Evolutionary conservation across 64 coral and sea anemone species (phyloP), one percentile per base, ranked within the genome.

Genomic region (Trachythela sp.): DNA sequence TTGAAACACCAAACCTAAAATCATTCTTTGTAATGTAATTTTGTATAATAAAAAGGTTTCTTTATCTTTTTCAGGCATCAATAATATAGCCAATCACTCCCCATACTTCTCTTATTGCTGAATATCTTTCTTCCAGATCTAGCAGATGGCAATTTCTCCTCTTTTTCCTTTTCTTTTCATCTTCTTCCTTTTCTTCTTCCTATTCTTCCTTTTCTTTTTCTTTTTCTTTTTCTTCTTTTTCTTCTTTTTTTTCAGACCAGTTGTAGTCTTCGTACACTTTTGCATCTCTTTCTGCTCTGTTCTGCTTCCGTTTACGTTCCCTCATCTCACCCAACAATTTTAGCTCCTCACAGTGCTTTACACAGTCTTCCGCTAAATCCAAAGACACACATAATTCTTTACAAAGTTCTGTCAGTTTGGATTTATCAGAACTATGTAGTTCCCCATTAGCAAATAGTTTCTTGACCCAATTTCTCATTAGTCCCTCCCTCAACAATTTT

Each of bases 361-460:
- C 71, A 84, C 39, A 87, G 32, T 92, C 68, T 35, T 84, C 24
- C 8, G 87, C 39, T 51, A 92, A 51, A 92, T 80, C 32, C 9
- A 92, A 54, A 13, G 56, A 64, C 1, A 91, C 84, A 80, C 56
- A 87, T 72, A 92, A 86, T 39, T 92, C 71, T 88, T 87, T 92
- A 83, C 68, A 49, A 14, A 87, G 48, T 3, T 87, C 85, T 92
- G 59, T 30, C 17, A 83, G 2, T 86, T 45, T 92, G 31, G 30
- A 13, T 77, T 92, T 54, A 24, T 92, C 90, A 18, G 84, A 86
- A 83, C 85, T 92, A 48, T 71, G 2, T 68, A 91, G 13, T 24
- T 87, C 59, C 15, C 90, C 85, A 22, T 15, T 33, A 68, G 43
- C n/a, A 87, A 92, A 92, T 17, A 87, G 72, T 36, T 88, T 80